A percentile compares a stretch with the other conserved stretches of the same genome.
Evolutionary conservation across 1,140 invertebrate genomes (phyloP).

Genomic region (Zophobas atratus): DNA sequence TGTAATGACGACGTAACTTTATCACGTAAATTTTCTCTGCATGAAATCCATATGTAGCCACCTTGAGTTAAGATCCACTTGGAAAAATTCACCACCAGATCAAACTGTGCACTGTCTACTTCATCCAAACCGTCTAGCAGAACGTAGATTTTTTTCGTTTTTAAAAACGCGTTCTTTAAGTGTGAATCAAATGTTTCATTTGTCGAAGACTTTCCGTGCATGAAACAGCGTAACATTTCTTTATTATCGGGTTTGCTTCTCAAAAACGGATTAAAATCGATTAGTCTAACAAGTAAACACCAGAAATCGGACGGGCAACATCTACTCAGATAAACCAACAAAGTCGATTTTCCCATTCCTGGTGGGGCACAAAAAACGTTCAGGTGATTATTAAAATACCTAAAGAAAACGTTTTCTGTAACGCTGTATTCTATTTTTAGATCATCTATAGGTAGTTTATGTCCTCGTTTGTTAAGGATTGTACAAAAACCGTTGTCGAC

Average conservation of each 20-base stretch:
- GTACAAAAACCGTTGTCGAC: too few species aligned
- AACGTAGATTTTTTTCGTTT: background rate
- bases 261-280: background rate
- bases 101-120: background rate
- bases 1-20: too few species aligned
- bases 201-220: background rate
- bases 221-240: background rate
- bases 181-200: background rate
- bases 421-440: too few species aligned
- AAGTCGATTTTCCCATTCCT: background rate
- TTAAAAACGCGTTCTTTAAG: background rate
- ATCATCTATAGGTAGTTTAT: too few species aligned
- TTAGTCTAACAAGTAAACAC: background rate
- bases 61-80: background rate
- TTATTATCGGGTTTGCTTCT: background rate
- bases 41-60: background rate
- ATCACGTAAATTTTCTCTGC: background rate
- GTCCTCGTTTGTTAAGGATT: too few species aligned
- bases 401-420: too few species aligned
- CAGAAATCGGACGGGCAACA: background rate
- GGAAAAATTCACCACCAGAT: background rate
- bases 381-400: constrained; percentile 68
- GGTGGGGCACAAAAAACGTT: background rate
- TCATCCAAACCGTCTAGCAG: background rate
- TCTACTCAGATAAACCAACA: background rate